phyloP scores from a whole-genome alignment of 2,113 vertebrate genomes.

The Pholis gunnellus region DNA sequence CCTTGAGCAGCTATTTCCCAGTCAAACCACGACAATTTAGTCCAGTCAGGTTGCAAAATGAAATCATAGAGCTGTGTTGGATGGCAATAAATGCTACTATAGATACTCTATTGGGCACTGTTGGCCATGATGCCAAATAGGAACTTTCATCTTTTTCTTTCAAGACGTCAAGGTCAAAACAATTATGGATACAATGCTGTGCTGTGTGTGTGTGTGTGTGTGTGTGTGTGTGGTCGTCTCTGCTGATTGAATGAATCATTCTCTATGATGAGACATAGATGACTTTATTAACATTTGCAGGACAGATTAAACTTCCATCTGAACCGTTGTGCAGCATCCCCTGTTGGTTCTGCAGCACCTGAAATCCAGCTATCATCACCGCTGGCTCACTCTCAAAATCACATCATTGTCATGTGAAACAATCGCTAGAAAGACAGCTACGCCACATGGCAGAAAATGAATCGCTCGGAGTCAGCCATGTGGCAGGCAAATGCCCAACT shows the following conservation, averaged over 20 bases:
- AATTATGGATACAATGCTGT: constrained; percentile 25
- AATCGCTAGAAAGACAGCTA: constrained; percentile 24
- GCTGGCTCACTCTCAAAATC: constrained; percentile 5
- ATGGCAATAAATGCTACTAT: constrained; percentile 42
- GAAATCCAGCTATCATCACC: constrained; percentile 15
- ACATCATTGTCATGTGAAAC: constrained; percentile 51
- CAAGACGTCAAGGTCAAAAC: constrained; percentile 47
- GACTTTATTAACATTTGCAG: constrained; percentile 51
- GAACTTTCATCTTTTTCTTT: constrained; percentile 37
- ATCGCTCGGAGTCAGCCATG: constrained; percentile 45
- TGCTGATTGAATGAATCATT: constrained; percentile 33
- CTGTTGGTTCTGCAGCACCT: constrained; percentile 3
- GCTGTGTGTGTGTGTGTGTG: neutral
- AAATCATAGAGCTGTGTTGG: constrained; percentile 41
- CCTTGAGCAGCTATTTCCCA: constrained; percentile 71
- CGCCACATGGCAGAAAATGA: constrained; percentile 41
- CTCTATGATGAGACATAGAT: constrained; percentile 40
- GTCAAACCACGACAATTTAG: constrained; percentile 64
- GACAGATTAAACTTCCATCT: constrained; percentile 20
- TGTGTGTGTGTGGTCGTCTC: neutral
- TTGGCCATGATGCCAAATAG: constrained; percentile 10
- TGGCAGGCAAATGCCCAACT: constrained; percentile 40
- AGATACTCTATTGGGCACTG: constrained; percentile 20
- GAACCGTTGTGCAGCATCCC: constrained; percentile 17
- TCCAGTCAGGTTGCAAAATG: constrained; percentile 39